These are phyloP conservation scores for Prorops nasuta DNA, from an alignment of 1,140 invertebrate species.

Conservation along the genomic window DNA sequence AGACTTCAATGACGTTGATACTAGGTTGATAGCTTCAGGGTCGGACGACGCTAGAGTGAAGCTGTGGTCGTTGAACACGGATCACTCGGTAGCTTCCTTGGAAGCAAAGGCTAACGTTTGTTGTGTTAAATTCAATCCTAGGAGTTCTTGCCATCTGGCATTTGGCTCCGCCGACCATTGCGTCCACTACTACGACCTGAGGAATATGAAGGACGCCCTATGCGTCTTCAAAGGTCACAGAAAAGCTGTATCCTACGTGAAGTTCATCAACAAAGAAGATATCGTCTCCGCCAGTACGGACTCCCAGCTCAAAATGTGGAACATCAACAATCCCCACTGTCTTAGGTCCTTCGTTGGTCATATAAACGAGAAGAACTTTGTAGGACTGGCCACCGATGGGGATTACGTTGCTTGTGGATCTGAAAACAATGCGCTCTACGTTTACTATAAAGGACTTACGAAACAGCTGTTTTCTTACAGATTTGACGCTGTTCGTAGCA, in stretches of 20 bases:
- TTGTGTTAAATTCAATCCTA: slow-evolving; percentile 94
- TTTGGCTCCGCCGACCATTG: slow-evolving; percentile 96
- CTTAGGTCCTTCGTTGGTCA: slow-evolving; percentile 89
- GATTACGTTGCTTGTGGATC: slow-evolving; percentile 94
- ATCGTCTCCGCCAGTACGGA: slow-evolving; percentile 95
- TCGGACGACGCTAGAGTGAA: slow-evolving; percentile 95
- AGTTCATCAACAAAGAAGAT: slow-evolving; percentile 86
- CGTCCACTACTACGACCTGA: slow-evolving; percentile 94
- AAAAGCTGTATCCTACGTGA: slow-evolving; percentile 95
- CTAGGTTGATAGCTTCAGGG: slow-evolving; percentile 86
- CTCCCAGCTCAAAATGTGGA: slow-evolving; percentile 92
- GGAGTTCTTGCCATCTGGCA: slow-evolving; percentile 81
- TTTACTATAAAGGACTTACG: slow-evolving; percentile 90
- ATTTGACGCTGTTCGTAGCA: slow-evolving; percentile 81
- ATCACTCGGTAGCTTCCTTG: slow-evolving; percentile 83
- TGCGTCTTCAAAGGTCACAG: slow-evolving; percentile 88
- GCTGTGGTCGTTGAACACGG: slow-evolving; percentile 86
- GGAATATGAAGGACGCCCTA: slow-evolving; percentile 80
- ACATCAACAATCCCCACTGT: slow-evolving; percentile 78
- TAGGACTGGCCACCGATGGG: slow-evolving; percentile 92
- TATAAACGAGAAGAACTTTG: slow-evolving; percentile 96
- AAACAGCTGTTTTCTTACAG: slow-evolving; percentile 86
- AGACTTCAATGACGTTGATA: slow-evolving; percentile 92
- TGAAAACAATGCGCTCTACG: slow-evolving; percentile 91
- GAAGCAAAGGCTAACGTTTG: slow-evolving; percentile 94